Percentiles rank a stretch among this genome's conserved stretches.
These are phyloP conservation scores for Heliconius ethilla DNA, from an alignment of 2,888 invertebrate genomes.

Conservation along the genomic window DNA sequence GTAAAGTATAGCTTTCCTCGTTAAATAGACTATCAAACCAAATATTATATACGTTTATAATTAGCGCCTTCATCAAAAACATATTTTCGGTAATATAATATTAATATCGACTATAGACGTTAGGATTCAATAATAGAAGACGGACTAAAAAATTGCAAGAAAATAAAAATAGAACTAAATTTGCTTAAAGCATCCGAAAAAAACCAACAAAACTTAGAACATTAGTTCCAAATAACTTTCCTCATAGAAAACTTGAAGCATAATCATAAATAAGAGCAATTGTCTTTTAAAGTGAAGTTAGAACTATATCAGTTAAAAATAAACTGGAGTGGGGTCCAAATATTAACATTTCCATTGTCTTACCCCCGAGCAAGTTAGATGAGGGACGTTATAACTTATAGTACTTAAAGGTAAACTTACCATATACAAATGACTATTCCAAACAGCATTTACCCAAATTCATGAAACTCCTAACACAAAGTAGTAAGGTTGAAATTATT, in stretches of 20 bases:
- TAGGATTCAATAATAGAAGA: no score
- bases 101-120: no score
- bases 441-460: slow-evolving; percentile 31
- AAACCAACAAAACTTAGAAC: slow-evolving; percentile 15
- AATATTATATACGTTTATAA: no score
- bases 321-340: slow-evolving; percentile 56
- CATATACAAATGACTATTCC: slow-evolving; percentile 62
- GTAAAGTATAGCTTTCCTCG: no score
- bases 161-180: slow-evolving; percentile 5
- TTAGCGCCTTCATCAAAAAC: no score
- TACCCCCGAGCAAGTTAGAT: slow-evolving; percentile 69
- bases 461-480: slow-evolving; percentile 32
- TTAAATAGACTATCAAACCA: no score
- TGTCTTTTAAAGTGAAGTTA: slow-evolving; percentile 37
- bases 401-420: slow-evolving; percentile 75
- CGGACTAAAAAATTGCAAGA: background rate
- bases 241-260: slow-evolving; percentile 7
- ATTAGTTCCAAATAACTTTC: slow-evolving; percentile 22
- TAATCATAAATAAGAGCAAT: slow-evolving; percentile 41
- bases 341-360: slow-evolving; percentile 79
- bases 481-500: slow-evolving; percentile 49
- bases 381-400: slow-evolving; percentile 78
- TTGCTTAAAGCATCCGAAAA: background rate
- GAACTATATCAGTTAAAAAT: slow-evolving; percentile 63
- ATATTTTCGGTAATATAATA: no score